These are phyloP conservation scores for Heteractis magnifica DNA, from an alignment of 92 coral and sea anemone species.

Conservation along the genomic window DNA sequence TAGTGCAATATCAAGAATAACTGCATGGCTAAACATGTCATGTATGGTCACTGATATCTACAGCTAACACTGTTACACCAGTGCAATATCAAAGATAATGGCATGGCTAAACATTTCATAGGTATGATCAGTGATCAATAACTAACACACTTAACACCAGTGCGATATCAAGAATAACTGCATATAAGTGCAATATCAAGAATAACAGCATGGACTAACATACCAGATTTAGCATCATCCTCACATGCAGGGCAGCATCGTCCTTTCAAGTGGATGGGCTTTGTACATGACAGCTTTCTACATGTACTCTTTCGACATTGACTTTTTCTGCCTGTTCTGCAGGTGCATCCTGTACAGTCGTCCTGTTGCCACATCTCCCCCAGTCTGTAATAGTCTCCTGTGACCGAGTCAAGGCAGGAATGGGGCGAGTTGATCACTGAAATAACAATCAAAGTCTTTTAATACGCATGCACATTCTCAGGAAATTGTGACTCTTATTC, in stretches of 20 bases:
- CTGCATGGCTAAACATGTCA: no score
- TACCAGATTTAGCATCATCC: conserved; percentile 59
- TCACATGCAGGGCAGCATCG: conserved; percentile 90
- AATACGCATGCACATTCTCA: not conserved
- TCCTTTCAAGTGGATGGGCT: conserved; percentile 66
- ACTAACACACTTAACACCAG: not conserved
- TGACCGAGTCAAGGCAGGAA: conserved; percentile 87
- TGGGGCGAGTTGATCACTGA: conserved; percentile 56
- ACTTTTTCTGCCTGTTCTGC: conserved; percentile 65
- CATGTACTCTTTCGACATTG: conserved; percentile 76
- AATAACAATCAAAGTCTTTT: not conserved
- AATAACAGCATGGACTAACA: conserved; percentile 3
- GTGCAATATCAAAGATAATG: no score
- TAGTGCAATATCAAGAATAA: not conserved
- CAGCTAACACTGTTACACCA: no score
- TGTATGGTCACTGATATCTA: no score
- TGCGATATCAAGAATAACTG: not conserved
- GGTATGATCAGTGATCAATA: no score
- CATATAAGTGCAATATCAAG: no score
- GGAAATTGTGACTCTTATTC: no score
- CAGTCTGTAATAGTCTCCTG: conserved; percentile 74
- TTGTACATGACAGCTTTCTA: conserved; percentile 50
- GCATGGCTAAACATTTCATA: no score
- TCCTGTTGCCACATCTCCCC: conserved; percentile 96
- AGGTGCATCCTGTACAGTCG: conserved; percentile 88